Base-by-base conservation (phyloP, 2,888 invertebrate species). In the Emmelina monodactyla region DNA sequence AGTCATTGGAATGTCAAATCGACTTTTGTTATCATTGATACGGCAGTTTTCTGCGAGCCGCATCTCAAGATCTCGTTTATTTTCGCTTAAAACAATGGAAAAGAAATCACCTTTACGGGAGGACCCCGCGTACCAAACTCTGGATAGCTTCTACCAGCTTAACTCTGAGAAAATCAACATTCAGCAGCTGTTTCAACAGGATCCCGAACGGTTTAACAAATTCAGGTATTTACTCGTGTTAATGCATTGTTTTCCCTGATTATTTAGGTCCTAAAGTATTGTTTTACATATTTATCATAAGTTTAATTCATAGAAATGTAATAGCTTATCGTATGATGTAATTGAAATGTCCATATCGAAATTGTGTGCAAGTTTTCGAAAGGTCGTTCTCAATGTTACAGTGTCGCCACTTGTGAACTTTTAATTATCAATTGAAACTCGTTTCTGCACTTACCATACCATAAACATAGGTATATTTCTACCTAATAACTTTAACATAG, bases 131-230 rank as follows among this genome's bases (percentile, higher is more conserved):
- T 97, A 85, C 82, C 83, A 86, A 53, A 87, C 90, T 65, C 73
- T 97, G 29, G 85, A 90, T 55, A 83, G 87, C 38, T 89, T 88
- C 64, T 94, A 86, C 62, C 78, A 88, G 46, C 69, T 76, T 6
- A 86, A 88, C 57, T 90, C 88, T 10, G 79, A 84, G 15, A 87
- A 87, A 51, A 82, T 97, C 29, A 89, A 91, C 53, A 92, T 98
- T 54, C 84, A 85, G 44, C 84, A 92, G 43, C 73, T 97, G 50
- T 97, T 98, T 61, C 82, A 86, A 44, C 78, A 87, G 49, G 92
- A 97, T 68, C 73, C 88, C 0, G 76, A 85, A 16, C 86, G 98
- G 40, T 97, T 97, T 60, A 81, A 90, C 33, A 94, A 93, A 67
- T 94, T 87, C 81, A 95, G 93, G 97, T 96, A 78, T 41, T 25